Evolutionary conservation across 2,797 vertebrate species (phyloP).

Genomic region (Alcedo quadribrachys): DNA sequence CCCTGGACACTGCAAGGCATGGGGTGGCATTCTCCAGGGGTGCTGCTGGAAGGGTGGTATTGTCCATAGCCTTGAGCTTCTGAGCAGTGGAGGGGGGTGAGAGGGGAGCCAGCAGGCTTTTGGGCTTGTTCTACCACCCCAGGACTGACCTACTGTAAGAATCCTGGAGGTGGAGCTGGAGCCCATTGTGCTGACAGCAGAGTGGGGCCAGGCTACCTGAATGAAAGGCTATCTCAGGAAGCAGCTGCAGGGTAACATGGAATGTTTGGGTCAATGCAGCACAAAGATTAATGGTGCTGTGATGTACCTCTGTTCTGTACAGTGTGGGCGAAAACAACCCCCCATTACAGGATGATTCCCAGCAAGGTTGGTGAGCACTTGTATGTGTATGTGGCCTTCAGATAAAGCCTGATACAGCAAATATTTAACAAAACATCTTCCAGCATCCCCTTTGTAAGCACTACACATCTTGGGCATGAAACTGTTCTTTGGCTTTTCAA

Average conservation of each 20-base stretch:
- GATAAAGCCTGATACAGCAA: background rate
- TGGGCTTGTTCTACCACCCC: background rate
- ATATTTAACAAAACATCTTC: background rate
- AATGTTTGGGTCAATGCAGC: background rate
- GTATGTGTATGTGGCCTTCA: background rate
- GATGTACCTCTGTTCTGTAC: background rate
- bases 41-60: background rate
- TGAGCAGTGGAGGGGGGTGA: background rate
- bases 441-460: background rate
- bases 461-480: background rate
- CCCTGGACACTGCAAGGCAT: accelerated
- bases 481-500: background rate
- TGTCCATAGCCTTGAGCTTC: background rate
- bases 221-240: constrained; percentile 28
- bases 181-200: background rate
- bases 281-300: background rate
- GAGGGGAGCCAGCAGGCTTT: background rate
- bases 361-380: background rate
- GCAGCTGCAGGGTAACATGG: constrained; percentile 45
- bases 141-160: background rate
- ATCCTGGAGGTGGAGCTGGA: background rate
- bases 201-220: background rate
- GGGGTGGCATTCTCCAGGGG: accelerated
- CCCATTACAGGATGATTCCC: background rate
- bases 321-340: background rate